Base-by-base conservation (phyloP, 2,113 vertebrate species). In the Perccottus glenii region DNA sequence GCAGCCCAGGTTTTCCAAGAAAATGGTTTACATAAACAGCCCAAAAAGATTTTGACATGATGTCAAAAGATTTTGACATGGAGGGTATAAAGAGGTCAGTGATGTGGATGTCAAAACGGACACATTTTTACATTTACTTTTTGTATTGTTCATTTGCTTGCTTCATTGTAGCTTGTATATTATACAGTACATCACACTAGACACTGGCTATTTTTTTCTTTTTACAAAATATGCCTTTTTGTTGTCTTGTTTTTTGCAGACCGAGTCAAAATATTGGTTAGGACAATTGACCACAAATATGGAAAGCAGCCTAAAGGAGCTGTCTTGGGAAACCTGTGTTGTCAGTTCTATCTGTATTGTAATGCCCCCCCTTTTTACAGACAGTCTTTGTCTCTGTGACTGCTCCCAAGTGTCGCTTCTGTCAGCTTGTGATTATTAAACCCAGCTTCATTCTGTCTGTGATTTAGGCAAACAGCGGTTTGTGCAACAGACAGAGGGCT, bases 401-500 rank as follows among this genome's bases (percentile, higher is more conserved):
- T 45, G 52, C 27, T 63, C 16, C 49, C 4, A 11, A 61, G 15
- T 68, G 63, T 79, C 53, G 48, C 49, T 49, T 75, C 48, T 64
- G 46, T 48, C 53, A 73, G 45, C 27, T 51, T 67, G 56, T 68
- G 42, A 60, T 67, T 36, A 11, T 70, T 49, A 73, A 44, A 60
- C 12, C 27, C 14, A 2, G 16, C 10, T 40, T 10, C 9, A 8
- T 8, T 52, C 27, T 55, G 51, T 27, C 19, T 33, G 64, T 59
- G 46, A 64, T 67, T 52, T 43, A 10, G 46, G 50, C 16, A 16
- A 60, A 12, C 60, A 59, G 50, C 38, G 45, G 49, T 53, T 60
- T 62, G 5, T n/a, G 49, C 33, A 76, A 72, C 66, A 80, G 78
- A 79, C 73, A 76, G 43, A 57, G 6, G 10, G 53, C 46, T 66